Evolutionary conservation across 2,888 invertebrate genomes (phyloP).

Genomic region (Brenthis hecate): DNA sequence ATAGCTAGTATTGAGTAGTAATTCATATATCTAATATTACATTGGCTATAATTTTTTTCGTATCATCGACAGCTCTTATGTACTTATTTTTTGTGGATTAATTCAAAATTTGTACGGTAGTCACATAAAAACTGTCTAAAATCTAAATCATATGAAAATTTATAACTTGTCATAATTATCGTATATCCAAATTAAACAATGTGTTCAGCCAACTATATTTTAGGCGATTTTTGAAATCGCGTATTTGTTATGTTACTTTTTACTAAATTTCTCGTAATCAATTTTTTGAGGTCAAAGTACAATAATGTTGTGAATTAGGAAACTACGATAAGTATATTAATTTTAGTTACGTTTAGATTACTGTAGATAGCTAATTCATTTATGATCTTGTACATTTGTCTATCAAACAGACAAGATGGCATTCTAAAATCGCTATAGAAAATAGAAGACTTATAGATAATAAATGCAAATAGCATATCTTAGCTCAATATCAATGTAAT

Average conservation of each 20-base stretch:
- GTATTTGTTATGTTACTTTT: background rate
- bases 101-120: background rate
- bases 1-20: slow-evolving; percentile 26
- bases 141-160: background rate
- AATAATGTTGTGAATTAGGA: slow-evolving; percentile 19
- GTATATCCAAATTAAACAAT: no score
- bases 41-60: background rate
- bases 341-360: background rate
- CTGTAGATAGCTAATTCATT: background rate
- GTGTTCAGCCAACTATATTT: no score
- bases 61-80: background rate
- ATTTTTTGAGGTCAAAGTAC: background rate
- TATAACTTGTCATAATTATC: background rate
- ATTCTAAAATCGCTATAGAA: no score
- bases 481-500: no score
- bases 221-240: background rate
- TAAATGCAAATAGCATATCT: no score
- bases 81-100: background rate
- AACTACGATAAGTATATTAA: slow-evolving; percentile 16
- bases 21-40: background rate
- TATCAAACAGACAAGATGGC: no score
- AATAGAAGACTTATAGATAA: no score
- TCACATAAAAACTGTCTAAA: background rate
- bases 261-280: background rate
- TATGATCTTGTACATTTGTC: no score